Base-by-base conservation (phyloP, 2,113 vertebrate species). In the Vireo altiloquus region DNA sequence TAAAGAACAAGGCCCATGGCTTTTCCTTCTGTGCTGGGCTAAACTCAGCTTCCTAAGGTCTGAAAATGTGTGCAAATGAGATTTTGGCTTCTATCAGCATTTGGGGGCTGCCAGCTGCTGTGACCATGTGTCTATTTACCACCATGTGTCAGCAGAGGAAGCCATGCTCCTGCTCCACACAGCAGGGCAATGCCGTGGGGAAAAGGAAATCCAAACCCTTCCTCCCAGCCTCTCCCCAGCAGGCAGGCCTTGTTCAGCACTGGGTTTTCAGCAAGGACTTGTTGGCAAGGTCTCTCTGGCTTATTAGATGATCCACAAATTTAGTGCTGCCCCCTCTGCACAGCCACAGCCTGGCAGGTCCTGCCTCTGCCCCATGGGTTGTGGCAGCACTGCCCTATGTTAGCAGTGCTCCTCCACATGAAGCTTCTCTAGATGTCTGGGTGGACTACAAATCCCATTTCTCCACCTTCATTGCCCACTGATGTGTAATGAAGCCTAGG, bases 151-250 rank as follows among this genome's bases (percentile, higher is more conserved):
- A 12, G 60, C 28, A 66, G 47, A 57, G 21, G 47, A 91, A 84
- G n/a, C 0, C 15, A 30, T 21, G 17, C 13, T 70, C 22, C 40
- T 31, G 68, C 64, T 84, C 66, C 47, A 81, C 57, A 28, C 9
- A 74, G 35, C 0, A 1, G 40, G n/a, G 86, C 0, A 0, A 65
- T 49, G 49, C 33, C 21, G 57, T 9, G 10, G 10, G 0, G 1
- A 49, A n/a, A 59, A 68, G 23, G 15, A 77, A 50, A 78, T 18
- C 17, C 68, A 74, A 53, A 46, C 3, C 10, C 11, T 53, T 65
- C n/a, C 25, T 57, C 8, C 30, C 56, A 75, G 25, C 39, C 35
- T 69, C n/a, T 57, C 22, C 24, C 6, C 39, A 66, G 0, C 13
- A 12, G 70, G 11, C 27, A 50, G 42, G 31, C 13, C 37, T 89